Evolutionary conservation across 2,888 invertebrate genomes (phyloP).

Genomic region (Chymomyza procnemis): DNA sequence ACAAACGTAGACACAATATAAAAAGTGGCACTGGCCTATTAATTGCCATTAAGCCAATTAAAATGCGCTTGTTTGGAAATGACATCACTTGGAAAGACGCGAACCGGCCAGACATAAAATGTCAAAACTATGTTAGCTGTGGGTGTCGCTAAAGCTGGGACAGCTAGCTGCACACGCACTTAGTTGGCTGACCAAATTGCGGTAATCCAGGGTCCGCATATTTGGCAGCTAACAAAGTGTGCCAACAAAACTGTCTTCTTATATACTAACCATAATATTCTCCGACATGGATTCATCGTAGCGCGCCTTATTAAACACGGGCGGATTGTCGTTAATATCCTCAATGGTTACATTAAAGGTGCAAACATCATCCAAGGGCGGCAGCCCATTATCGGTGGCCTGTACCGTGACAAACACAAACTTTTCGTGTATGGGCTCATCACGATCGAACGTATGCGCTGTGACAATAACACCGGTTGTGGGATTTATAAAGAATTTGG

Average conservation of each 20-base stretch:
- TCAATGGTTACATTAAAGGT: slow-evolving; percentile 93
- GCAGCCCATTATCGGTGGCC: slow-evolving; percentile 95
- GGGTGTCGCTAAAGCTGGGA: neutral
- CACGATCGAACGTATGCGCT: slow-evolving; percentile 90
- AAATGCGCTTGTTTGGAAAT: slow-evolving; percentile 8
- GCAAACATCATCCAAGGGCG: slow-evolving; percentile 94
- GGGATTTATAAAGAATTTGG: slow-evolving; percentile 89
- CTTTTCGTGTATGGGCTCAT: slow-evolving; percentile 91
- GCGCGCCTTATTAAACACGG: slow-evolving; percentile 80
- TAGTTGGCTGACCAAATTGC: slow-evolving; percentile 52
- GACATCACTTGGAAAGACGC: slow-evolving; percentile 17
- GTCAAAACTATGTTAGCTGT: neutral
- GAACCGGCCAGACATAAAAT: neutral
- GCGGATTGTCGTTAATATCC: slow-evolving; percentile 94
- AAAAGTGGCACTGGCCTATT: slow-evolving; percentile 23
- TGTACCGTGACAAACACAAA: slow-evolving; percentile 91
- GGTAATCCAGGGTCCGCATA: slow-evolving; percentile 75
- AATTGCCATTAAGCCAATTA: slow-evolving; percentile 25
- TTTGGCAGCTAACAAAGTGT: slow-evolving; percentile 38
- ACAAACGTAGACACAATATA: neutral
- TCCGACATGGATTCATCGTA: slow-evolving; percentile 88
- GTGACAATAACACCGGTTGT: slow-evolving; percentile 88
- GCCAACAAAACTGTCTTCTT: neutral
- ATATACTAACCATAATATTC: slow-evolving; percentile 83
- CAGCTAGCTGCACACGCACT: neutral